These are phyloP conservation scores for Acanthiza pusilla DNA, from an alignment of 2,797 vertebrate species.

Conservation along the genomic window DNA sequence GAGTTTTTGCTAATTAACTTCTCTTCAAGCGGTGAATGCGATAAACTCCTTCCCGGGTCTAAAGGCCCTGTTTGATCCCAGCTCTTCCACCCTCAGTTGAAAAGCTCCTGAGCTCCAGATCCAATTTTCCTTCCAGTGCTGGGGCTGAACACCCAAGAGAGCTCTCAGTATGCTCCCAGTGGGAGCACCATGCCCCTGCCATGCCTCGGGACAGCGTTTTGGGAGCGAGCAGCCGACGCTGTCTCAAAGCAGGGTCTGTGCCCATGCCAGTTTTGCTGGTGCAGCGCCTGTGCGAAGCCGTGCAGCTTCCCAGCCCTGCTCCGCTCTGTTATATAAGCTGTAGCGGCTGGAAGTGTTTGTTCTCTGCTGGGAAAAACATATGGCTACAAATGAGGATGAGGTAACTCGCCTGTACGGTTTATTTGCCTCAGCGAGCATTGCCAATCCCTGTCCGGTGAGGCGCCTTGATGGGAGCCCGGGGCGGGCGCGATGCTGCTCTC, in stretches of 20 bases:
- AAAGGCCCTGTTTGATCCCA: slow-evolving; percentile 2
- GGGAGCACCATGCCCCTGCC: not conserved
- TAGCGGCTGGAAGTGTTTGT: slow-evolving; percentile 29
- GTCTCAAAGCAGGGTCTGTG: not conserved
- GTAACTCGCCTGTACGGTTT: not conserved
- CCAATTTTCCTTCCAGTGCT: not conserved
- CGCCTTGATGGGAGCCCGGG: rapidly evolving
- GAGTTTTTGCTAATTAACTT: slow-evolving; percentile 13
- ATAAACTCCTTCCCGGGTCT: not conserved
- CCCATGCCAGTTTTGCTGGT: not conserved
- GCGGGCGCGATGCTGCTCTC: rapidly evolving
- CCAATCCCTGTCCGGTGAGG: not conserved
- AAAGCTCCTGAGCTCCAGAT: not conserved
- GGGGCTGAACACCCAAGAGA: not conserved
- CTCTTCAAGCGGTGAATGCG: not conserved
- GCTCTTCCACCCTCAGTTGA: not conserved
- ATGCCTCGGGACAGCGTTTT: rapidly evolving
- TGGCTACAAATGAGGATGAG: slow-evolving; percentile 8
- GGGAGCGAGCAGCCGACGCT: rapidly evolving
- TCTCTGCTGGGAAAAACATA: slow-evolving; percentile 27
- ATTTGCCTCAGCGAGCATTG: not conserved
- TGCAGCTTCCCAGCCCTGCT: not conserved
- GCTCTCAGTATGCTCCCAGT: not conserved
- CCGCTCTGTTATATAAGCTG: not conserved
- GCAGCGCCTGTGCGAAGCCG: not conserved